These are phyloP conservation scores for Pandemis cinnamomeana DNA, from an alignment of 2,888 invertebrate genomes.

Conservation along the genomic window DNA sequence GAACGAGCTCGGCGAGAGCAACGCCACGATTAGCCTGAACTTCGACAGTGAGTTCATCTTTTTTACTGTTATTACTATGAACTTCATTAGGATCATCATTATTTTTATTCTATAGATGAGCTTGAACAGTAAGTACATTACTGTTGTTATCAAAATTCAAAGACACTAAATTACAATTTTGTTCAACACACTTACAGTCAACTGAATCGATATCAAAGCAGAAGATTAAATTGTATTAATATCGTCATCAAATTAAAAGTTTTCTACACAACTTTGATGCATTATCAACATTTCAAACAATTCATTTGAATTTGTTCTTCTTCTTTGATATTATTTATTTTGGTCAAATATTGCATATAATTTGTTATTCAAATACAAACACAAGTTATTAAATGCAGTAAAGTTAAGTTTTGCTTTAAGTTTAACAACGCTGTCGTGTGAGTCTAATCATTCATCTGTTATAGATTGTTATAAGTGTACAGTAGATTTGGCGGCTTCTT, in stretches of 20 bases:
- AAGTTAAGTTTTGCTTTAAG: slow-evolving; percentile 23
- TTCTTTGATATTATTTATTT: not conserved
- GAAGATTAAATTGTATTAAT: not conserved
- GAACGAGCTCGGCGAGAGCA: slow-evolving; percentile 98
- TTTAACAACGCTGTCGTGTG: slow-evolving; percentile 59
- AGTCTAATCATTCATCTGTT: slow-evolving; percentile 65
- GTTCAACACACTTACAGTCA: not conserved
- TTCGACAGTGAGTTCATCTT: slow-evolving; percentile 95
- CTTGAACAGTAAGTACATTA: not conserved
- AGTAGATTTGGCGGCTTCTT: slow-evolving; percentile 80
- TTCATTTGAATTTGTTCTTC: not conserved
- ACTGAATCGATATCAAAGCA: not conserved
- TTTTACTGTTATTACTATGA: slow-evolving; percentile 8
- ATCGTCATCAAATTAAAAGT: too few relatives aligned
- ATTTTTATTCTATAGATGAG: not conserved
- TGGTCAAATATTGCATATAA: not conserved
- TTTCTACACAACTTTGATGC: too few relatives aligned
- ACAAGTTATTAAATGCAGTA: not conserved
- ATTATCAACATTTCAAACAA: too few relatives aligned
- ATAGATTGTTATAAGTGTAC: slow-evolving; percentile 59
- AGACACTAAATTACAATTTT: not conserved
- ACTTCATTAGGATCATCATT: not conserved
- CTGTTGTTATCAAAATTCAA: not conserved
- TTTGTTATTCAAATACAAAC: not conserved
- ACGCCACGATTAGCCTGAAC: slow-evolving; percentile 98